Evolutionary conservation across 2,797 vertebrate genomes (phyloP).

Genomic region (Picus viridis): DNA sequence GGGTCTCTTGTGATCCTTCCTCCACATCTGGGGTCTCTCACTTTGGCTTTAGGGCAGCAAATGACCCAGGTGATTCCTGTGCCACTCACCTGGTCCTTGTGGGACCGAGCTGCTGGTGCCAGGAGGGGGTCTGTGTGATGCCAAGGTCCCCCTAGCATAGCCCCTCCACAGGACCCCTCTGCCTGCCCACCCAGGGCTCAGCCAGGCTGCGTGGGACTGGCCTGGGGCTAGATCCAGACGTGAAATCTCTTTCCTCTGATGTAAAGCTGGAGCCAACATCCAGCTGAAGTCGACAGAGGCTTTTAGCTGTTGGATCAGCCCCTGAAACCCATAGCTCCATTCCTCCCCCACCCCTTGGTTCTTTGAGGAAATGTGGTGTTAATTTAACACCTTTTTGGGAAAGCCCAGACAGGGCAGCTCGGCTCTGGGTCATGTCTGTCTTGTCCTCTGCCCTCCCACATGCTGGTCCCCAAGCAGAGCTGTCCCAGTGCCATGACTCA

Average conservation of each 20-base stretch:
- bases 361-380: not conserved
- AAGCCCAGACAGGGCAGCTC: not conserved
- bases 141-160: rapidly evolving
- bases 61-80: not conserved
- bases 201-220: not conserved
- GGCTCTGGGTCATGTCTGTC: rapidly evolving
- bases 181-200: not conserved
- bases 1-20: not conserved
- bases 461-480: not conserved
- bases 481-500: rapidly evolving
- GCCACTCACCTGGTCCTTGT: rapidly evolving
- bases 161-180: not conserved
- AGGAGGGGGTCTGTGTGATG: rapidly evolving
- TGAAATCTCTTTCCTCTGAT: not conserved
- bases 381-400: not conserved
- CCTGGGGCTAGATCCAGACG: not conserved
- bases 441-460: not conserved
- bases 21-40: not conserved
- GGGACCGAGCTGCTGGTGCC: rapidly evolving
- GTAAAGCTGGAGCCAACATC: not conserved
- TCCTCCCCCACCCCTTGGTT: not conserved
- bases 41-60: not conserved
- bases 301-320: conserved; percentile 10
- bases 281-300: not conserved
- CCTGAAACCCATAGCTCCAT: not conserved